These are phyloP conservation scores for Odocoileus hemionus DNA, from an alignment of 2,113 vertebrate genomes.

Conservation along the genomic window DNA sequence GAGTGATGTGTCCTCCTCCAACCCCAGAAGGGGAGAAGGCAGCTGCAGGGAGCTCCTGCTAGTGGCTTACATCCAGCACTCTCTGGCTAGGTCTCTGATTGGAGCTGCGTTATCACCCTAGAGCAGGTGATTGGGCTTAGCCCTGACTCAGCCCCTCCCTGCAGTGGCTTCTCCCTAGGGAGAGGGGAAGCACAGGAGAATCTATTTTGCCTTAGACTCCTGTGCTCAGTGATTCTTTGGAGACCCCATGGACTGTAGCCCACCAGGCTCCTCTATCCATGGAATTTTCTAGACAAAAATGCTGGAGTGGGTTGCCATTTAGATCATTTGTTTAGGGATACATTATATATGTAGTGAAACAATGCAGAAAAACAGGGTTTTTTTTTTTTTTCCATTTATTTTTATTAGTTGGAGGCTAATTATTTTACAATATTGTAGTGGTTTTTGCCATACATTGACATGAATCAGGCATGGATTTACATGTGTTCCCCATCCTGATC, in stretches of 20 bases:
- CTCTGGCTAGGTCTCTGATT: background rate
- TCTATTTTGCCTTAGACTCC: background rate
- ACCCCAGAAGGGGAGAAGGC: background rate
- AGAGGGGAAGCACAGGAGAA: background rate
- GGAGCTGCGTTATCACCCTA: background rate
- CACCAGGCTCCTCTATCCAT: background rate
- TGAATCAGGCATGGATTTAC: too few species aligned
- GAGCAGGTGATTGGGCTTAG: background rate
- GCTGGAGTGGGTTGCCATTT: background rate
- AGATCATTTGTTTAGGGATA: constrained; percentile 21
- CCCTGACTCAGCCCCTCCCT: background rate
- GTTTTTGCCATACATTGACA: too few species aligned
- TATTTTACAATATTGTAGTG: too few species aligned
- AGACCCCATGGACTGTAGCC: background rate
- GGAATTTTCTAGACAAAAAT: background rate
- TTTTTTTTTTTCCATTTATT: too few species aligned
- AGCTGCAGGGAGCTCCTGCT: constrained; percentile 16
- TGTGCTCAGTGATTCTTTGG: background rate
- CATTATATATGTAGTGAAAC: background rate
- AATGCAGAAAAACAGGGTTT: background rate
- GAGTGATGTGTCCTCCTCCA: background rate
- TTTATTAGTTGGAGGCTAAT: too few species aligned
- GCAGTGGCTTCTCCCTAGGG: background rate
- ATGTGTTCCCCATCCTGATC: too few species aligned
- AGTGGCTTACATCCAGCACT: background rate